These are phyloP conservation scores for Tricholauxania praeusta DNA, from an alignment of 2,888 invertebrate species.

Conservation along the genomic window DNA sequence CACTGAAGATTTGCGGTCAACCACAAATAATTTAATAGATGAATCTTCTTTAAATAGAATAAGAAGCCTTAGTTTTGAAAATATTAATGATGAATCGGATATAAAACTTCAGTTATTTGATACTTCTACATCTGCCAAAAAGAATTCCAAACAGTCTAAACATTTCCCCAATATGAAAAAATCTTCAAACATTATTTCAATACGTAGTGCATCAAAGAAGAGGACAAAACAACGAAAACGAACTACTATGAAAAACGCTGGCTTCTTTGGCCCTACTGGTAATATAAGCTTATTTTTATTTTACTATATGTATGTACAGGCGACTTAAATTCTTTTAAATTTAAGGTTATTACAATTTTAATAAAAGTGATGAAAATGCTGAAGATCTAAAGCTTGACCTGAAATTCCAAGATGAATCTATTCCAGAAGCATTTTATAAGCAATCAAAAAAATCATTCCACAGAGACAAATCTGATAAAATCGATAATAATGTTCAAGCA, in stretches of 20 bases:
- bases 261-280: constrained; percentile 16
- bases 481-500: background rate
- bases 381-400: constrained; percentile 40
- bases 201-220: constrained; percentile 4
- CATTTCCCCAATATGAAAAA: constrained; percentile 6
- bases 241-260: constrained; percentile 12
- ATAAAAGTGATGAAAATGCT: constrained; percentile 22
- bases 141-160: constrained; percentile 13
- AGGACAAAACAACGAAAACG: constrained; percentile 8
- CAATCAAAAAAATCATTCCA: constrained; percentile 56
- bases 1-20: background rate
- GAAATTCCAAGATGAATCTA: constrained; percentile 19
- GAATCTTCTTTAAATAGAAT: background rate
- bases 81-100: constrained; percentile 1
- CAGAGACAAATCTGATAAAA: constrained; percentile 53
- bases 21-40: background rate
- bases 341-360: constrained; percentile 45
- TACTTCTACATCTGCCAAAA: background rate
- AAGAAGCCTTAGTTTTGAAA: background rate
- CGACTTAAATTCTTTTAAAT: background rate
- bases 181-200: constrained; percentile 15
- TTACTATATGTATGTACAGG: background rate
- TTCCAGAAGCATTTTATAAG: constrained; percentile 2
- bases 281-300: background rate
- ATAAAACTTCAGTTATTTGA: background rate